phyloP scores from a whole-genome alignment of 2,113 vertebrate genomes.

The Colossoma macropomum region DNA sequence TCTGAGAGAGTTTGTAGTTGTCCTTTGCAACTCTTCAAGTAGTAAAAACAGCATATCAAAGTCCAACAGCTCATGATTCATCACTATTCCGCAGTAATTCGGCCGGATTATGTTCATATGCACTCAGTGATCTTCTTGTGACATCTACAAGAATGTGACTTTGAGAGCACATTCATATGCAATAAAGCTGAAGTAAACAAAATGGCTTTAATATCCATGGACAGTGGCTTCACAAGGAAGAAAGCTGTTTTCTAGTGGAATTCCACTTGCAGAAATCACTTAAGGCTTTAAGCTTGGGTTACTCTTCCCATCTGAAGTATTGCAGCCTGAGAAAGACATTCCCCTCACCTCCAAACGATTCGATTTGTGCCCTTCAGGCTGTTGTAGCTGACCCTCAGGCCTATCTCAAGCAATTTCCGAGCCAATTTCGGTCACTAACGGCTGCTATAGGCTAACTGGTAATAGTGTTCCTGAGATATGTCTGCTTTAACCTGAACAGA shows the following conservation, averaged over 20 bases:
- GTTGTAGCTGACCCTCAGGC: slow-evolving; percentile 34
- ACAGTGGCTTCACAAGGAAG: background rate
- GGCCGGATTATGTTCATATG: no score
- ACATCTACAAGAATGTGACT: background rate
- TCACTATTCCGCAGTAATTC: no score
- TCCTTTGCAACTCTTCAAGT: no score
- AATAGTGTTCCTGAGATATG: slow-evolving; percentile 43
- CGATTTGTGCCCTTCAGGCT: slow-evolving; percentile 25
- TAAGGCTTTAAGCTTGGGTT: slow-evolving; percentile 22
- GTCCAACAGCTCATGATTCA: no score
- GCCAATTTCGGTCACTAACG: slow-evolving; percentile 57
- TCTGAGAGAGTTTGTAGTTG: no score
- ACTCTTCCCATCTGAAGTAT: background rate
- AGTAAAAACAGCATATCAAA: no score
- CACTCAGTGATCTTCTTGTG: no score
- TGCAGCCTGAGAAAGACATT: slow-evolving; percentile 16
- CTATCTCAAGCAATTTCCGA: slow-evolving; percentile 59
- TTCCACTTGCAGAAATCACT: slow-evolving; percentile 10
- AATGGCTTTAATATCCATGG: background rate
- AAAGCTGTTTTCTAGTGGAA: slow-evolving; percentile 2
- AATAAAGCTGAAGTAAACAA: slow-evolving; percentile 2
- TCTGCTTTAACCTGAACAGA: slow-evolving; percentile 34
- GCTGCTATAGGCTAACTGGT: slow-evolving; percentile 50
- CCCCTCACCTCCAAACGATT: background rate
- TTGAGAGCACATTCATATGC: background rate